A percentile compares a stretch with the other conserved stretches of the same genome.
Conservation (phyloP, 2,888 invertebrate species). For the Ptilodon capucinus region DNA sequence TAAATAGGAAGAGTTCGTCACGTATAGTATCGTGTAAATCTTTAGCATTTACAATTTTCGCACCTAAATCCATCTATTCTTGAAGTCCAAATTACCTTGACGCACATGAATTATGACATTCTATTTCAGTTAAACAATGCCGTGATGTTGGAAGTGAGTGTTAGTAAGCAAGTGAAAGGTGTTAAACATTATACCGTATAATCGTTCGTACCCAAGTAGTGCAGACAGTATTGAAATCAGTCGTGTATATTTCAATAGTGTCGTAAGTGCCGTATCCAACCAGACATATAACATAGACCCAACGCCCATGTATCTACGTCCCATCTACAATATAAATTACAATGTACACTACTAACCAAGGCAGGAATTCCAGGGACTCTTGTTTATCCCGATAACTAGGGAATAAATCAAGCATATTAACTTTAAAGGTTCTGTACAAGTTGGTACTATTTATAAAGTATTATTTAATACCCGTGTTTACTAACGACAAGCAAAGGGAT, state of each 20-base stretch:
- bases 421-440: slow-evolving; percentile 57
- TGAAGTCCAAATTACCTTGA: slow-evolving; percentile 78
- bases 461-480: too few species aligned
- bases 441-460: slow-evolving; percentile 17
- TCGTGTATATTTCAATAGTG: slow-evolving; percentile 29
- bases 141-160: slow-evolving; percentile 61
- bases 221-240: slow-evolving; percentile 37
- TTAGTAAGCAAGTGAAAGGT: slow-evolving; percentile 72
- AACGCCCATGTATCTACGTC: slow-evolving; percentile 39
- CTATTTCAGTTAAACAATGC: slow-evolving; percentile 44
- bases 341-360: slow-evolving; percentile 88
- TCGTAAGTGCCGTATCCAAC: slow-evolving; percentile 25
- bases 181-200: slow-evolving; percentile 38
- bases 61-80: slow-evolving; percentile 80
- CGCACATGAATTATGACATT: slow-evolving; percentile 45
- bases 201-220: slow-evolving; percentile 25
- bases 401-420: slow-evolving; percentile 77
- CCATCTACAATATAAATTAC: slow-evolving; percentile 64
- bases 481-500: too few species aligned
- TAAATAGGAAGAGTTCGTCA: slow-evolving; percentile 49
- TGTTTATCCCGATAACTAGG: slow-evolving; percentile 91
- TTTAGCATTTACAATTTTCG: slow-evolving; percentile 75
- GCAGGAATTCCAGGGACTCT: slow-evolving; percentile 89
- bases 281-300: slow-evolving; percentile 37
- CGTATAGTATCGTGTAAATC: slow-evolving; percentile 43